These are phyloP conservation scores for Brachionus plicatilis DNA, from an alignment of 1,140 invertebrate species.

Conservation along the genomic window DNA sequence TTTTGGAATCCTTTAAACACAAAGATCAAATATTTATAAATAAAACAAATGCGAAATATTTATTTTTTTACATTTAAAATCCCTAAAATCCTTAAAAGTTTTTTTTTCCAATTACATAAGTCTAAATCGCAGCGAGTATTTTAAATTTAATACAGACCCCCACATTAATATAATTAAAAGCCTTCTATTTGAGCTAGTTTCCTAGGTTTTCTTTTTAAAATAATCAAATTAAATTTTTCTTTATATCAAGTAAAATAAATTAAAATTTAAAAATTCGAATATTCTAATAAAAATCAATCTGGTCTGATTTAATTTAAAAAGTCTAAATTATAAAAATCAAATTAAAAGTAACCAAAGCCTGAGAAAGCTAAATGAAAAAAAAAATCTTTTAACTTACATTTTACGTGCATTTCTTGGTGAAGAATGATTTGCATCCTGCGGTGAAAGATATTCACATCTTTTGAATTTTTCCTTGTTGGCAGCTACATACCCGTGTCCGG, in stretches of 20 bases:
- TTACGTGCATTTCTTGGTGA: constrained; percentile 27
- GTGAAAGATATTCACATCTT: constrained; percentile 10
- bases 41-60: background rate
- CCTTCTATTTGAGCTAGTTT: too few species aligned
- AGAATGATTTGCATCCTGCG: background rate
- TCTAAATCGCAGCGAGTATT: background rate
- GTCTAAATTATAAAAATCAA: background rate
- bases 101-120: background rate
- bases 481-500: constrained; percentile 13
- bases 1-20: background rate
- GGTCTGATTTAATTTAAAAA: too few species aligned
- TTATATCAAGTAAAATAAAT: too few species aligned
- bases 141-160: too few species aligned
- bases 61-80: background rate
- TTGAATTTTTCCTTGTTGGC: constrained; percentile 37
- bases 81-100: background rate
- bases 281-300: too few species aligned
- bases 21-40: background rate
- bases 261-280: too few species aligned
- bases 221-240: too few species aligned
- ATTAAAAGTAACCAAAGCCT: background rate
- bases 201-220: too few species aligned
- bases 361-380: background rate
- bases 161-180: too few species aligned
- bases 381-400: background rate